Conservation (phyloP, 2,797 vertebrate species). For the Lophius americanus region DNA sequence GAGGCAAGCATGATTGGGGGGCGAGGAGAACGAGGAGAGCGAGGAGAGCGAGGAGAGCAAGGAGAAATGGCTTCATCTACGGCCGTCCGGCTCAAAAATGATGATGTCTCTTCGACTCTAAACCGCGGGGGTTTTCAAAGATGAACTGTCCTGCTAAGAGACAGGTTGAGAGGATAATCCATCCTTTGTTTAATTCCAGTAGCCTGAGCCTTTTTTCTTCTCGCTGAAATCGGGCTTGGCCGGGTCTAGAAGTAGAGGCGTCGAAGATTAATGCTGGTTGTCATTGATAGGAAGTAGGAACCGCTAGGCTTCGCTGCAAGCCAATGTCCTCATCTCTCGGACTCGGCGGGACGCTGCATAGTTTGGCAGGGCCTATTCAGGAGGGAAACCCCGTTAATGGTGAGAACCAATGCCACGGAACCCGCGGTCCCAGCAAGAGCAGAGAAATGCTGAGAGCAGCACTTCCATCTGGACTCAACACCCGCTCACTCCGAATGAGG, state of each 20-base stretch:
- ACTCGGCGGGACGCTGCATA: constrained; percentile 90
- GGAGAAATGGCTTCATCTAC: constrained; percentile 3
- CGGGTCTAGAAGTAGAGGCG: constrained; percentile 79
- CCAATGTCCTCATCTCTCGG: constrained; percentile 86
- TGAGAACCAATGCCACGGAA: constrained; percentile 87
- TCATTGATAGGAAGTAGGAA: constrained; percentile 92
- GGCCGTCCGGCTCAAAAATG: constrained; percentile 32
- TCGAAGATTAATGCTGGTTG: constrained; percentile 93
- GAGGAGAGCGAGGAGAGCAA: too few relatives aligned
- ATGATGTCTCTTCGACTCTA: constrained; percentile 54
- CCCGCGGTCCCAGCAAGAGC: constrained; percentile 79
- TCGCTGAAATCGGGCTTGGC: constrained; percentile 65
- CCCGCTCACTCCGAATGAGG: constrained; percentile 37
- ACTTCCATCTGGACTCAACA: constrained; percentile 52
- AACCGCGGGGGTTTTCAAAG: constrained; percentile 55
- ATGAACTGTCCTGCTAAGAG: constrained; percentile 65
- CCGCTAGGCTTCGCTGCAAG: constrained; percentile 90
- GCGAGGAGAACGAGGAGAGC: not conserved
- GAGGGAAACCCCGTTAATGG: constrained; percentile 88
- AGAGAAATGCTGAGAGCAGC: constrained; percentile 67
- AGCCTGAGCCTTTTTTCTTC: constrained; percentile 65
- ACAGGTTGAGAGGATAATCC: constrained; percentile 81
- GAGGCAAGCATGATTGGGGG: constrained; percentile 7
- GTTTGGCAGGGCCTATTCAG: constrained; percentile 89
- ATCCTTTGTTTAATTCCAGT: constrained; percentile 82